Conservation (phyloP, 2,113 vertebrate genomes). For the Genyomyrus donnyi region DNA sequence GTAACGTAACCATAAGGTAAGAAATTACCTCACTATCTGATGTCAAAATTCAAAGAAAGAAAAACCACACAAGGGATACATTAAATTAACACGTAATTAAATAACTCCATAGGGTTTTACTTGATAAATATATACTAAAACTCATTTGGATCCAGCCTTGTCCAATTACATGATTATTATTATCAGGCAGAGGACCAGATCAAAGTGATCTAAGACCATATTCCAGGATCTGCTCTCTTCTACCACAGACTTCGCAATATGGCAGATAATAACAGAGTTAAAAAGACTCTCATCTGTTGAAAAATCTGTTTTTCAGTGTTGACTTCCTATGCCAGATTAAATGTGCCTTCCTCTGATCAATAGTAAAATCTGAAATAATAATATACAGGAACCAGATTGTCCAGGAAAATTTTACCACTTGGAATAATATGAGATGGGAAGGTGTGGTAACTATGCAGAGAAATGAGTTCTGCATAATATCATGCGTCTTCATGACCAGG, state of each 20-base stretch:
- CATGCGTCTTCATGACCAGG: background rate
- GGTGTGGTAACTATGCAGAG: background rate
- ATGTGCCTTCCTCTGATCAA: background rate
- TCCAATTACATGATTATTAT: background rate
- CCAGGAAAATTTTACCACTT: background rate
- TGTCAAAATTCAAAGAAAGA: background rate
- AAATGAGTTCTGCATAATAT: background rate
- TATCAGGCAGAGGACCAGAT: background rate
- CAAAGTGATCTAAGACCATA: background rate
- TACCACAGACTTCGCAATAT: background rate
- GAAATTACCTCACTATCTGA: background rate
- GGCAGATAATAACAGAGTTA: background rate
- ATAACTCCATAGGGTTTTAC: background rate
- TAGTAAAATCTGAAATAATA: background rate
- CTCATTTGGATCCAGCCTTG: background rate
- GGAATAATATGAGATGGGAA: background rate
- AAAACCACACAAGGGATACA: background rate
- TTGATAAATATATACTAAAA: background rate
- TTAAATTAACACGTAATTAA: background rate
- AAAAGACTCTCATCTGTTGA: background rate
- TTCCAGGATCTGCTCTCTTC: background rate
- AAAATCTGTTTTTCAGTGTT: background rate
- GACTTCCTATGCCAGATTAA: background rate
- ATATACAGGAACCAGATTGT: background rate
- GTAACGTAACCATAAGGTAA: background rate